Percentiles rank a stretch among this genome's conserved stretches.
phyloP scores from a whole-genome alignment of 2,113 vertebrate genomes.

The Podarcis cretensis region DNA sequence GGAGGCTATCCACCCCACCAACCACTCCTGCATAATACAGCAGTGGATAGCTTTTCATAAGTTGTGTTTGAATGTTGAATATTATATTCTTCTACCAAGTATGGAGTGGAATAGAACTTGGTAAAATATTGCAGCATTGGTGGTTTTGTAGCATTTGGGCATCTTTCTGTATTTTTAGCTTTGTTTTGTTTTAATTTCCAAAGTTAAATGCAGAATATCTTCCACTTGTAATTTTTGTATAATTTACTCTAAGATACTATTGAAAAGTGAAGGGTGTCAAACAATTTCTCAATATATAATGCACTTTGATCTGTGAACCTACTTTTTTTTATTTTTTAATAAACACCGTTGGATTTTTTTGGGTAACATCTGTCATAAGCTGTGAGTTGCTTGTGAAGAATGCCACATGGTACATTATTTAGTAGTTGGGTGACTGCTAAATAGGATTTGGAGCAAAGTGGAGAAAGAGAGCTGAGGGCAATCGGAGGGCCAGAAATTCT shows the following conservation, averaged over 20 bases:
- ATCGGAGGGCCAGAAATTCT: background rate
- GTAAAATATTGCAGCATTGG: background rate
- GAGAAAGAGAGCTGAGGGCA: background rate
- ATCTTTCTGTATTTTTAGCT: conserved; percentile 12
- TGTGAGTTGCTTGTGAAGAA: background rate
- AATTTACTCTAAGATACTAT: conserved; percentile 48
- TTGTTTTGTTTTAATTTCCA: background rate
- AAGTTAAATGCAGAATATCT: conserved; percentile 33
- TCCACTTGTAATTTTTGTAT: conserved; percentile 37
- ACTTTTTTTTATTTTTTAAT: conserved; percentile 9
- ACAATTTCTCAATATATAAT: conserved; percentile 39
- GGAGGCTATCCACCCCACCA: too few relatives aligned
- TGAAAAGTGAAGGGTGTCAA: conserved; percentile 40
- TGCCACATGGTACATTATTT: background rate
- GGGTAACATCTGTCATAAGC: too few relatives aligned
- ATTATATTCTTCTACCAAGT: background rate
- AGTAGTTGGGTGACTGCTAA: background rate
- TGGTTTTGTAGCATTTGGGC: conserved; percentile 4
- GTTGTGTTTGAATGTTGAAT: conserved; percentile 8
- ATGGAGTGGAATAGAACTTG: background rate
- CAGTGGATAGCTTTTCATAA: background rate
- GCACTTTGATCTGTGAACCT: conserved; percentile 13
- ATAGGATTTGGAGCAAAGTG: background rate
- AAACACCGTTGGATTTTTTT: background rate
- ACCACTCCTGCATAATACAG: conserved; percentile 19